Evolutionary conservation across 2,797 vertebrate genomes (phyloP), one percentile per base, ranked within the genome.

Genomic region (Rhinella marina): DNA sequence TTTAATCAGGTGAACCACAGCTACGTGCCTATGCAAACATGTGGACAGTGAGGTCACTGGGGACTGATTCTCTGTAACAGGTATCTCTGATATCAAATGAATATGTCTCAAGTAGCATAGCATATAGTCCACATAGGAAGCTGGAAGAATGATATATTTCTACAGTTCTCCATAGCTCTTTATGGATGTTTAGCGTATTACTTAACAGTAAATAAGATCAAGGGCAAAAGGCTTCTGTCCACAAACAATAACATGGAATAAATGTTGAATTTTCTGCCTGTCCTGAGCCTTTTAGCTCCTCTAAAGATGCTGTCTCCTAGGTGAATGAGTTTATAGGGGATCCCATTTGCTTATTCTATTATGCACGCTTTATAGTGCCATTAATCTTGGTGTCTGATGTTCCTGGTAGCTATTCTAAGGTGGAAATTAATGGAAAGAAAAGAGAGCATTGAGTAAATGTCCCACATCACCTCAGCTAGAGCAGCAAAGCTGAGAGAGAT

Each of bases 401-500:
- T 50, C 10, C n/a, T 48, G 70, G 32, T 41, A 48, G 70, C 32
- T 41, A 19, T 73, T 75, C 3, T n/a, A 12, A 82, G 16, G 3
- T 82, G 14, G 41, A 81, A 64, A 68, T 82, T 27, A 50, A 50
- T 41, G 6, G 23, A 48, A 75, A 84, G 4, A 6, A 56, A 17
- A 48, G 32, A 32, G n/a, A 50, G 23, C 48, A 76, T 27, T 62
- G 23, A 73, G n/a, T 25, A 62, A 48, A 76, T 17, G 8, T 81
- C 59, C 32, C 29, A 41, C 41, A 61, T 62, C 10, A 14, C 32
- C 83, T 76, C 41, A 9, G 17, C 27, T 10, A 59, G 27, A 61
- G 25, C 52, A 48, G 79, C 57, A 81, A 50, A 68, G 66, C 66
- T 57, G 27, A 72, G 66, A 59, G 25, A 75, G 56, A 76, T 59